Base-by-base conservation (phyloP, 1,140 invertebrate genomes). In the Trachymyrmex cornetzi region DNA sequence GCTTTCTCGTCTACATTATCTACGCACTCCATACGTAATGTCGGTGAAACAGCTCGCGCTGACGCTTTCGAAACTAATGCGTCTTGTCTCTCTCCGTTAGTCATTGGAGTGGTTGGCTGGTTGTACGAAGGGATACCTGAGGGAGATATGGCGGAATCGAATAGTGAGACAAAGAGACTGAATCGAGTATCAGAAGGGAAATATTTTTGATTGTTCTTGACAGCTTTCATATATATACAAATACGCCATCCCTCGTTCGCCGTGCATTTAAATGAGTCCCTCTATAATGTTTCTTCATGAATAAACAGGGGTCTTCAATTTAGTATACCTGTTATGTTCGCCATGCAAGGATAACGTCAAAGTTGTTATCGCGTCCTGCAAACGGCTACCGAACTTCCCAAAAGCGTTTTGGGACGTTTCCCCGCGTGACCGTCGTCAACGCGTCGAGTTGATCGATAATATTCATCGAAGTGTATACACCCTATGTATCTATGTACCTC, bases 11-110 rank as follows among this genome's bases (percentile, higher is more conserved):
- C 64, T 71, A 61, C 84, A 90, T 91, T 92, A 90, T 91, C 91
- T 91, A 92, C 92, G 90, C 91, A 92, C 90, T 86, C 91, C 89
- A 90, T 79, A 82, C 82, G 89, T 88, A 77, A 77, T 63, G 59
- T 22, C 53, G 75, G 67, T 72, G 85, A 44, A 90, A 90, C 91
- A 90, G 90, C 87, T 63, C 86, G 88, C 55, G 53, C 66, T 89
- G 91, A 92, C 91, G 77, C 80, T 82, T 67, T 79, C 77, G 57
- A 79, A 88, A 92, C 92, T 92, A 92, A 92, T 92, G 91, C 79
- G 72, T 75, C 81, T 72, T 86, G 80, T 86, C 82, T 71, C 77
- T 69, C 81, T 69, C 12, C 34, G 74, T 57, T 61, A 63, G 44
- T 77, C 72, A 64, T 38, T 59, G 71, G 9, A 38, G 12, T 7